phyloP scores from a whole-genome alignment of 1,140 invertebrate species.

The Aradophagus sp. region DNA sequence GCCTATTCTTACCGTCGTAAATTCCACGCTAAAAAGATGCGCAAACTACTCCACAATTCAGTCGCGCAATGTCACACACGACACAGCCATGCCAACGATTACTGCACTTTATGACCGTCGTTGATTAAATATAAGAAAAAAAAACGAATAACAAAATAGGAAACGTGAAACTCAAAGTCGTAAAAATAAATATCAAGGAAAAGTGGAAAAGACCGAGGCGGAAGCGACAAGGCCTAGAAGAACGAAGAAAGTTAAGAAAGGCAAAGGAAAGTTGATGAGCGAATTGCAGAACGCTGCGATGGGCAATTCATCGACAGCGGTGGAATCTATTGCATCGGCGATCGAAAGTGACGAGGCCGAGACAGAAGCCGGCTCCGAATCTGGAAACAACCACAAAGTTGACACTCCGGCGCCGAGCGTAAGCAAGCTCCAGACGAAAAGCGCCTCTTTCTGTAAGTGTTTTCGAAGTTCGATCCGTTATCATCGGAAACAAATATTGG shows the following conservation, averaged over 20 bases:
- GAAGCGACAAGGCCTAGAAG: conserved; percentile 64
- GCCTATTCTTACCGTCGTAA: conserved; percentile 1
- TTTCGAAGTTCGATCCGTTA: no score
- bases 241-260: conserved; percentile 68
- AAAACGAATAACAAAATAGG: background rate
- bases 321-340: conserved; percentile 52
- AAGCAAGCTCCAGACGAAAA: conserved; percentile 41
- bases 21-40: background rate
- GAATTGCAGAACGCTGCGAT: conserved; percentile 54
- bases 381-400: conserved; percentile 48
- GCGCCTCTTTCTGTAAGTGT: conserved; percentile 44
- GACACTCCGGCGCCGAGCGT: conserved; percentile 15
- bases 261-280: conserved; percentile 60
- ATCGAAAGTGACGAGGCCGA: conserved; percentile 69
- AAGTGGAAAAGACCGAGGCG: conserved; percentile 60
- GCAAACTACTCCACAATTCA: no score
- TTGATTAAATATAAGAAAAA: background rate
- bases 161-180: conserved; percentile 7
- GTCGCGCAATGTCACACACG: no score
- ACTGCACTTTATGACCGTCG: no score
- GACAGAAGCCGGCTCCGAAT: conserved; percentile 66
- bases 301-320: conserved; percentile 56
- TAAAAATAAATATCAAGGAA: conserved; percentile 53
- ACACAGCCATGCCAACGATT: no score
- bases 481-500: no score